These are phyloP conservation scores for Hypotaenidia philippensis DNA, from an alignment of 2,797 vertebrate species.

Conservation along the genomic window DNA sequence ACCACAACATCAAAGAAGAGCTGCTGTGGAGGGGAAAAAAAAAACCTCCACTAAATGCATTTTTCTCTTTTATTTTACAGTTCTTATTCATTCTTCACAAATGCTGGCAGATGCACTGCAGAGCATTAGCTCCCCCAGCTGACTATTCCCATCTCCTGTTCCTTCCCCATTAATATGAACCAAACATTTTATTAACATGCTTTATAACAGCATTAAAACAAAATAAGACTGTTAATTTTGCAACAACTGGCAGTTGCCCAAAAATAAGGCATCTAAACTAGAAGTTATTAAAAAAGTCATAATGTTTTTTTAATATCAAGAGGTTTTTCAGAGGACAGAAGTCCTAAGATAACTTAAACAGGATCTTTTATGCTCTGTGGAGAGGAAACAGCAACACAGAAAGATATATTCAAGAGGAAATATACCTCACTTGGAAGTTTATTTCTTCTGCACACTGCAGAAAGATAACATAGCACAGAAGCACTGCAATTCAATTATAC, in stretches of 20 bases:
- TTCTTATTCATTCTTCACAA: background rate
- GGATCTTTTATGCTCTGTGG: background rate
- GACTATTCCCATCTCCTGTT: conserved; percentile 50
- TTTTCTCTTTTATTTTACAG: conserved; percentile 16
- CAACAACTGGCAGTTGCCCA: background rate
- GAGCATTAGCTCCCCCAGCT: conserved; percentile 77
- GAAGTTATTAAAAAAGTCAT: background rate
- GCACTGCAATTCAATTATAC: background rate
- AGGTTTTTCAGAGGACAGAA: background rate
- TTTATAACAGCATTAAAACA: background rate
- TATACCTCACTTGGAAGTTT: background rate
- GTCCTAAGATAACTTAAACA: background rate
- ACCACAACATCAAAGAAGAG: conserved; percentile 41
- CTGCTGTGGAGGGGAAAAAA: background rate
- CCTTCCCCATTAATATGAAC: background rate
- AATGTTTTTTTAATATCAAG: background rate
- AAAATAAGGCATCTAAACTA: background rate
- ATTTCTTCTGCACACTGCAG: background rate
- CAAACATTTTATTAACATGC: background rate
- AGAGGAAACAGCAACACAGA: background rate
- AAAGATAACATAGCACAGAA: background rate
- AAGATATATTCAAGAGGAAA: background rate
- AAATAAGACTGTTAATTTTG: background rate
- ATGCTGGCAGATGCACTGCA: background rate
- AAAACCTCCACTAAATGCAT: background rate